Base-by-base conservation (phyloP, 2,113 vertebrate species). In the Caretta caretta region DNA sequence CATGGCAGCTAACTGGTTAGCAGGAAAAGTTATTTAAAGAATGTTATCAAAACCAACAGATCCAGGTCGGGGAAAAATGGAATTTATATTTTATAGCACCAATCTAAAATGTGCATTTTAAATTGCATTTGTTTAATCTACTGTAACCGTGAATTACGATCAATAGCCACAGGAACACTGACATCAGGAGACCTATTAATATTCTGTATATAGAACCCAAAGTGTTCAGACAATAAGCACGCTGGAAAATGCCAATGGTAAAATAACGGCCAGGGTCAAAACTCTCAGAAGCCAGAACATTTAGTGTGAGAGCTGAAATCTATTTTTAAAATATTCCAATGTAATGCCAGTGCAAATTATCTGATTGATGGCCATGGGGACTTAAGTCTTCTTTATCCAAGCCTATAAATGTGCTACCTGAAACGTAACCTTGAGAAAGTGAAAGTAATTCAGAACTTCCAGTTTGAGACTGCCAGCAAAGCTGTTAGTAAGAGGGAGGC, bases 271-370 rank as follows among this genome's bases (percentile, higher is more conserved):
- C 12, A 54, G 94, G 25, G 89, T 46, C 76, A 90, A 92, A 29
- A 13, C 94, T 86, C 72, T 72, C 49, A 53, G 62, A 49, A 22
- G 57, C 17, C n/a, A 48, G 35, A 69, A 69, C 35, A 78, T 88
- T 72, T 80, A 88, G 86, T 16, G 22, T 29, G 38, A 88, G 93
- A 9, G 89, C 10, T 50, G 80, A 86, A 86, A 94, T 69, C 2
- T n/a, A 62, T 65, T 96, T 87, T 92, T 25, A 83, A 17, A 94
- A 50, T 80, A 49, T 81, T 95, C 84, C 57, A 85, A 0, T 92
- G 62, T 48, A 95, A 95, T 6, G 27, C 42, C 62, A 51, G 3
- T 19, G 19, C 38, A 62, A 94, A 93, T 42, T 46, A 56, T 48
- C 27, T 81, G 38, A 48, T 6, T 80, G 42, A 80, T 92, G 57